Percentiles rank a stretch among this genome's conserved stretches.
Conservation (phyloP, 2,888 invertebrate genomes). For the Operophtera brumata region DNA sequence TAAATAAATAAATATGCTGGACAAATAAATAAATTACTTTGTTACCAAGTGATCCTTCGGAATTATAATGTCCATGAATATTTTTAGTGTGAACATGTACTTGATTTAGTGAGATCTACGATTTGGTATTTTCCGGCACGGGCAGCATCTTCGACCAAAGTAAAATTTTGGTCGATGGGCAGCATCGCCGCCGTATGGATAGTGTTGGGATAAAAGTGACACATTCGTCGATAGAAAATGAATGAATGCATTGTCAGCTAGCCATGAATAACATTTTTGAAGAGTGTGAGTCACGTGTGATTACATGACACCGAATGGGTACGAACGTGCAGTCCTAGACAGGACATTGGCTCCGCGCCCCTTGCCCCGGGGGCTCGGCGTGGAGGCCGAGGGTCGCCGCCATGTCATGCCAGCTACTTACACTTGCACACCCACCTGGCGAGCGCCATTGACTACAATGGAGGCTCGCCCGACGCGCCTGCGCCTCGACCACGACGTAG, state of each 20-base stretch:
- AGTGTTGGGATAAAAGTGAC: constrained; percentile 28
- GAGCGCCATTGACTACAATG: constrained; percentile 75
- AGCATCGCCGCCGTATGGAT: constrained; percentile 8
- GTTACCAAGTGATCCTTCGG: too few species aligned
- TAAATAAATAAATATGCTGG: too few species aligned
- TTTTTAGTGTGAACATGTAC: too few species aligned
- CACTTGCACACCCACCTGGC: constrained; percentile 75
- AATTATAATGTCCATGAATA: too few species aligned
- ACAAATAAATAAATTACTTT: too few species aligned
- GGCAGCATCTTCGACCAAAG: too few species aligned
- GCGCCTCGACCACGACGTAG: constrained; percentile 40
- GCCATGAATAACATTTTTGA: constrained; percentile 34
- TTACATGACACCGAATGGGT: constrained; percentile 27
- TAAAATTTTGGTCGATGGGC: too few species aligned
- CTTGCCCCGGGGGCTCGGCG: constrained; percentile 29
- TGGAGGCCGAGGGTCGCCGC: constrained; percentile 54
- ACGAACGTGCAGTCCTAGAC: constrained; percentile 28
- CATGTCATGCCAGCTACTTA: constrained; percentile 60
- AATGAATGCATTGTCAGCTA: constrained; percentile 40
- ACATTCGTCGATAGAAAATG: constrained; percentile 31
- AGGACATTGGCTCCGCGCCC: constrained; percentile 26
- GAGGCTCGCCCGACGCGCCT: constrained; percentile 56
- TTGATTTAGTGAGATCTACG: too few species aligned
- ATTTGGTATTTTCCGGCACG: too few species aligned
- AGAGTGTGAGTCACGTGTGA: constrained; percentile 25